phyloP scores from a whole-genome alignment of 2,888 invertebrate genomes.

The Nemurella pictetii region DNA sequence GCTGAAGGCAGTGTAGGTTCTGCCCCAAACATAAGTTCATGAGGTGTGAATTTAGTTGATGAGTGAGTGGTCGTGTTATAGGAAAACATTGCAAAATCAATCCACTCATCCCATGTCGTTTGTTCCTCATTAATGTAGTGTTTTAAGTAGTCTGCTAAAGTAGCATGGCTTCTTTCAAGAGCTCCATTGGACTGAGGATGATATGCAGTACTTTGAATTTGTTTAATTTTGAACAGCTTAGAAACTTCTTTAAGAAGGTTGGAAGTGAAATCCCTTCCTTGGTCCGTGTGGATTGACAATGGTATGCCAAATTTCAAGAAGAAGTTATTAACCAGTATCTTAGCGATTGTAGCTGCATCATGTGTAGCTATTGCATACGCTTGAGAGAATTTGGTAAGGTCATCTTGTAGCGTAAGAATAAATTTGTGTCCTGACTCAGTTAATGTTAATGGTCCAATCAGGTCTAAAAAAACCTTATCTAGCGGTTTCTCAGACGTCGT shows the following conservation, averaged over 20 bases:
- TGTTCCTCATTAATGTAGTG: conserved; percentile 31
- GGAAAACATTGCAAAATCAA: conserved; percentile 20
- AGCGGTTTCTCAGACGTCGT: too few relatives aligned
- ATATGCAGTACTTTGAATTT: conserved; percentile 29
- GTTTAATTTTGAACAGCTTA: conserved; percentile 28
- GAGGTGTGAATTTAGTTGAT: conserved; percentile 30
- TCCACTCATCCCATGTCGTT: conserved; percentile 32
- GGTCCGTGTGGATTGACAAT: conserved; percentile 20
- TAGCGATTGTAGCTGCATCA: conserved; percentile 19
- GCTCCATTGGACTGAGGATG: conserved; percentile 34
- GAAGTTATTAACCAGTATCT: conserved; percentile 27
- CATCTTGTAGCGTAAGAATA: too few relatives aligned
- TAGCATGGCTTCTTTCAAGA: conserved; percentile 27
- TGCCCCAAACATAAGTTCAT: conserved; percentile 22
- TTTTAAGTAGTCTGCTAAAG: conserved; percentile 32
- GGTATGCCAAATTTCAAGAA: conserved; percentile 31
- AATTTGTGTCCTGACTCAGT: too few relatives aligned
- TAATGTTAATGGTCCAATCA: too few relatives aligned
- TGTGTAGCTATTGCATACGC: too few relatives aligned
- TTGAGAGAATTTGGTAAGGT: too few relatives aligned
- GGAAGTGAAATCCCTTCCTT: conserved; percentile 28
- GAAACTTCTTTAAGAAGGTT: conserved; percentile 25
- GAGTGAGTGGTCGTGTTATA: conserved; percentile 29
- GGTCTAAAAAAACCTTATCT: too few relatives aligned
- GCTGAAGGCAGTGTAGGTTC: conserved; percentile 15